Evolutionary conservation across 2,113 vertebrate genomes (phyloP).

Genomic region (Paradisaea rubra): DNA sequence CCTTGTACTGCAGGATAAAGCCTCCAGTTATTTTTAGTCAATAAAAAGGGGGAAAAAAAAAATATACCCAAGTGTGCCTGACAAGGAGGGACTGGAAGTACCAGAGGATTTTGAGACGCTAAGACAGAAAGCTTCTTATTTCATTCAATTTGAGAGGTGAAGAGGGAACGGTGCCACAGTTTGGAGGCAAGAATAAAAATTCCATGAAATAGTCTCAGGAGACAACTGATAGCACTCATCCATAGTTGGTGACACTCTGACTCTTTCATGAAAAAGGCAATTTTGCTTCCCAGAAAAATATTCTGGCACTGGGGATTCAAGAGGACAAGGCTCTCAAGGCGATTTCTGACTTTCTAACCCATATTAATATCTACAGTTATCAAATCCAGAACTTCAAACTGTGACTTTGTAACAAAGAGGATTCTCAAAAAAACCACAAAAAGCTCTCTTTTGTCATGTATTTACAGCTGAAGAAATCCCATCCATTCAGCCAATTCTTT

Average conservation of each 20-base stretch:
- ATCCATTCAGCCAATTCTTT: not conserved
- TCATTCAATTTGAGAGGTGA: constrained; percentile 61
- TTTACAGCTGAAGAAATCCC: constrained; percentile 13
- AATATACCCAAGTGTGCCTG: constrained; percentile 5
- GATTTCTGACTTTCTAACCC: constrained; percentile 58
- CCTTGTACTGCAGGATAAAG: not conserved
- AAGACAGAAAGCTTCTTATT: constrained; percentile 60
- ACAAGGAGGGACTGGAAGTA: constrained; percentile 32
- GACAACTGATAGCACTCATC: constrained; percentile 53
- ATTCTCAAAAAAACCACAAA: not conserved
- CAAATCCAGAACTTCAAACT: constrained; percentile 56
- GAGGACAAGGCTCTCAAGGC: constrained; percentile 45
- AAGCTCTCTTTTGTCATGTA: not conserved
- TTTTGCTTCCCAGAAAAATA: constrained; percentile 63
- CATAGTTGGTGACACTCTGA: constrained; percentile 59
- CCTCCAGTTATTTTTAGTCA: constrained; percentile 32
- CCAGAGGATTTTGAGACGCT: constrained; percentile 27
- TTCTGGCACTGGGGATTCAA: constrained; percentile 56
- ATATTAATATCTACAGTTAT: constrained; percentile 62
- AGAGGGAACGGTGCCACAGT: constrained; percentile 53
- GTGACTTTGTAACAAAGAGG: constrained; percentile 37
- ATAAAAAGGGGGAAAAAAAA: not conserved
- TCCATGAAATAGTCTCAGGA: constrained; percentile 44
- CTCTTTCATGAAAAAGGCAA: constrained; percentile 63
- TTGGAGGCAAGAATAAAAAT: constrained; percentile 63